Evolutionary conservation across 2,888 invertebrate genomes (phyloP).

Genomic region (Eupsilia transversa): DNA sequence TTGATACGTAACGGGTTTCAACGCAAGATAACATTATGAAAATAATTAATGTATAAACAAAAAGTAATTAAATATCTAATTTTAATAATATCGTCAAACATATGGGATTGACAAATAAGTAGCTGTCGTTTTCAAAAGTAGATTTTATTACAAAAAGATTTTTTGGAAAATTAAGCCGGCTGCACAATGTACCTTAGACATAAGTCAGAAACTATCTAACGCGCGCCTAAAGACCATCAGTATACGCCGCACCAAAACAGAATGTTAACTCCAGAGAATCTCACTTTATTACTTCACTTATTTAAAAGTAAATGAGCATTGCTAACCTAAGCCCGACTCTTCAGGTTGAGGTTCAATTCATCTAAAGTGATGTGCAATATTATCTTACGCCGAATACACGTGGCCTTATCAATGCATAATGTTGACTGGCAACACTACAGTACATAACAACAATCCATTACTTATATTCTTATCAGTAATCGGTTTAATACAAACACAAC

Average conservation of each 20-base stretch:
- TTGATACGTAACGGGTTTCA: constrained; percentile 4
- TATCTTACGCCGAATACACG: constrained; percentile 24
- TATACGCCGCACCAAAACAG: not conserved
- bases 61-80: no score
- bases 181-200: not conserved
- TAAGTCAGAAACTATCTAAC: not conserved
- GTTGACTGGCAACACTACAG: constrained; percentile 28
- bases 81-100: not conserved
- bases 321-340: no score
- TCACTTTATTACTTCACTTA: not conserved
- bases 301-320: not conserved
- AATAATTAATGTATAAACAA: not conserved
- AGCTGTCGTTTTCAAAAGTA: not conserved
- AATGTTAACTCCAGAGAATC: not conserved
- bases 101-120: not conserved
- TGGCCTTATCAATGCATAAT: constrained; percentile 37
- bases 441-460: constrained; percentile 26
- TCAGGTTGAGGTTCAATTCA: not conserved
- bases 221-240: not conserved
- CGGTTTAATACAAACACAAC: constrained; percentile 26
- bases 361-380: constrained; percentile 21
- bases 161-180: not conserved
- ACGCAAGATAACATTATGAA: constrained; percentile 16
- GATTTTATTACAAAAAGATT: no score
- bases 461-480: constrained; percentile 41